Conservation (phyloP, 2,888 invertebrate species). For the Pachycephus smyrnensis region DNA sequence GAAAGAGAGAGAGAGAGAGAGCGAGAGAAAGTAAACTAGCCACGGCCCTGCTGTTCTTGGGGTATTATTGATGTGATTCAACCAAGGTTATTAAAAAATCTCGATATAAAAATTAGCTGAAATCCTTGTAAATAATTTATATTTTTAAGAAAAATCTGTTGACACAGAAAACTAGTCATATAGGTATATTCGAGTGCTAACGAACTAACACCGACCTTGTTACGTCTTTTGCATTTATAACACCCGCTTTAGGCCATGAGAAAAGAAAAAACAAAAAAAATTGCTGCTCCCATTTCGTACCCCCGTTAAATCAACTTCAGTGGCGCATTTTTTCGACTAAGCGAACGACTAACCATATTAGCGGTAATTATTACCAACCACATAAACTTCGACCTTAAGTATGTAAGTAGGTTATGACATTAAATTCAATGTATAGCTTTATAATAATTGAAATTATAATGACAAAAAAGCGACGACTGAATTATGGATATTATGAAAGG, state of each 20-base stretch:
- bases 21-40: slow-evolving; percentile 41
- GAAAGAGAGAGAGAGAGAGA: slow-evolving; percentile 17
- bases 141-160: slow-evolving; percentile 65
- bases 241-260: slow-evolving; percentile 51
- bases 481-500: slow-evolving; percentile 60
- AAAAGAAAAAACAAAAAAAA: slow-evolving; percentile 33
- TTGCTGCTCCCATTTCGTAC: slow-evolving; percentile 58
- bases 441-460: slow-evolving; percentile 55
- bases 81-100: slow-evolving; percentile 57
- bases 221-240: slow-evolving; percentile 65
- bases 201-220: slow-evolving; percentile 63
- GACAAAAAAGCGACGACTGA: slow-evolving; percentile 48
- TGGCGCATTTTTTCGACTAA: slow-evolving; percentile 53
- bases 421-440: slow-evolving; percentile 63
- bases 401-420: slow-evolving; percentile 60
- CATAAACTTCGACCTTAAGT: slow-evolving; percentile 60
- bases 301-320: slow-evolving; percentile 50
- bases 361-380: slow-evolving; percentile 57
- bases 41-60: slow-evolving; percentile 57
- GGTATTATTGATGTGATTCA: slow-evolving; percentile 64
- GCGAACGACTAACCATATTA: slow-evolving; percentile 58
- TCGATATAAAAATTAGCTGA: slow-evolving; percentile 55
- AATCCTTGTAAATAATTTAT: slow-evolving; percentile 66
- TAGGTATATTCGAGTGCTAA: slow-evolving; percentile 65
- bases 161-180: slow-evolving; percentile 65